Percentiles rank a stretch among this genome's conserved stretches.
Evolutionary conservation across 1,140 invertebrate genomes (phyloP).

Genomic region (Metaphire vulgaris): DNA sequence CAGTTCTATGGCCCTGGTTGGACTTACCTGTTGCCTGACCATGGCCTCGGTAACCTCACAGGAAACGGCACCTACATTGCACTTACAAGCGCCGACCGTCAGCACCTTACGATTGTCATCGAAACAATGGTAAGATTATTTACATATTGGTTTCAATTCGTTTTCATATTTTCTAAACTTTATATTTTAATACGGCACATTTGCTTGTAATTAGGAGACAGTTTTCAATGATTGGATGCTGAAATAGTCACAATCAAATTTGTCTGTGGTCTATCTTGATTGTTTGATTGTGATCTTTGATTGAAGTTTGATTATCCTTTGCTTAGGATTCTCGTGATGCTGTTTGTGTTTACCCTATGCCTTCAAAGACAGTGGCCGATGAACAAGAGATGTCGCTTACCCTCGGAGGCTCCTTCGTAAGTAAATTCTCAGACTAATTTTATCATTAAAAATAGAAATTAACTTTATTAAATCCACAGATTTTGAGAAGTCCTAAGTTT

Average conservation of each 20-base stretch:
- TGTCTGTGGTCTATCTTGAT: too few relatives aligned
- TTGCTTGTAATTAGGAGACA: too few relatives aligned
- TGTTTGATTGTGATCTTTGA: too few relatives aligned
- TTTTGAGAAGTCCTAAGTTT: too few relatives aligned
- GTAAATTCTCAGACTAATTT: too few relatives aligned
- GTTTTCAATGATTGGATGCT: too few relatives aligned
- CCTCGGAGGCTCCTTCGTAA: neutral
- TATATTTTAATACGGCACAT: too few relatives aligned
- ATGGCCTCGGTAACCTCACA: slow-evolving; percentile 41
- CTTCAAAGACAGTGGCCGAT: neutral
- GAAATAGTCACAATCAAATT: too few relatives aligned
- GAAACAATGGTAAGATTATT: slow-evolving; percentile 47
- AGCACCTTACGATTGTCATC: slow-evolving; percentile 48
- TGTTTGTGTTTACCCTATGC: neutral
- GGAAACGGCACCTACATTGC: slow-evolving; percentile 45
- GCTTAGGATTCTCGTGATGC: neutral
- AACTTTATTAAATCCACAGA: too few relatives aligned
- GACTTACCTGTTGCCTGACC: slow-evolving; percentile 44
- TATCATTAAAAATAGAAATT: too few relatives aligned
- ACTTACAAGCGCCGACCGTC: slow-evolving; percentile 39
- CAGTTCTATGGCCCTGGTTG: slow-evolving; percentile 48
- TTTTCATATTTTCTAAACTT: too few relatives aligned
- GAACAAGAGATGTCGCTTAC: neutral
- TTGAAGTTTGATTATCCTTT: neutral
- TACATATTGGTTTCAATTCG: too few relatives aligned